A percentile compares a stretch with the other conserved stretches of the same genome.
Evolutionary conservation across 2,113 vertebrate species (phyloP).

Genomic region (Tachysurus fulvidraco): DNA sequence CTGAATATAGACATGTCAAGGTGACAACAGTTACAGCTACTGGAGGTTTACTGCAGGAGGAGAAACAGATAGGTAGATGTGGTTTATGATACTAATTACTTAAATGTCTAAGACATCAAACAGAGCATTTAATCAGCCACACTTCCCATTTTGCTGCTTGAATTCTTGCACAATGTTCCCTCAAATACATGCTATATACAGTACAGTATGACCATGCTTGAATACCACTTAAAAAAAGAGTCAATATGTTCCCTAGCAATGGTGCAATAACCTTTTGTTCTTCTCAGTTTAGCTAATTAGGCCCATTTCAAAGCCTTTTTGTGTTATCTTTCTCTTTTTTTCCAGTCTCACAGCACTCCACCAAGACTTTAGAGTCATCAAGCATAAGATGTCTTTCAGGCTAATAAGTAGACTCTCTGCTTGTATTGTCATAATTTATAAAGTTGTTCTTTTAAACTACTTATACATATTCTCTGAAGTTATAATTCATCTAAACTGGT

Average conservation of each 20-base stretch:
- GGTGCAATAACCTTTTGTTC: constrained; percentile 40
- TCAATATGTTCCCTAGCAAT: constrained; percentile 29
- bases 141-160: neutral
- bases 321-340: neutral
- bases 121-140: neutral
- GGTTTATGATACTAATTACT: neutral
- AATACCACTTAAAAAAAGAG: constrained; percentile 30
- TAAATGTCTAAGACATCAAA: neutral
- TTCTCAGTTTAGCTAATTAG: constrained; percentile 44
- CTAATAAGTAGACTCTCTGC: neutral
- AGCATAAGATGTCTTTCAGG: neutral
- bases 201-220: constrained; percentile 28
- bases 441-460: neutral
- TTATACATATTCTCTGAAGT: neutral
- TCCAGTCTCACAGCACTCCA: neutral
- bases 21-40: neutral
- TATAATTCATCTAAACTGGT: neutral
- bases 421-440: neutral
- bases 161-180: neutral
- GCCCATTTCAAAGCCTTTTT: constrained; percentile 28
- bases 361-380: neutral
- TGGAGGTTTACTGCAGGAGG: neutral
- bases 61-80: neutral
- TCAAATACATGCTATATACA: neutral
- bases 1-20: neutral